Percentiles rank a stretch among this genome's conserved stretches.
phyloP scores from a whole-genome alignment of 2,113 vertebrate genomes.

The Scophthalmus maximus region DNA sequence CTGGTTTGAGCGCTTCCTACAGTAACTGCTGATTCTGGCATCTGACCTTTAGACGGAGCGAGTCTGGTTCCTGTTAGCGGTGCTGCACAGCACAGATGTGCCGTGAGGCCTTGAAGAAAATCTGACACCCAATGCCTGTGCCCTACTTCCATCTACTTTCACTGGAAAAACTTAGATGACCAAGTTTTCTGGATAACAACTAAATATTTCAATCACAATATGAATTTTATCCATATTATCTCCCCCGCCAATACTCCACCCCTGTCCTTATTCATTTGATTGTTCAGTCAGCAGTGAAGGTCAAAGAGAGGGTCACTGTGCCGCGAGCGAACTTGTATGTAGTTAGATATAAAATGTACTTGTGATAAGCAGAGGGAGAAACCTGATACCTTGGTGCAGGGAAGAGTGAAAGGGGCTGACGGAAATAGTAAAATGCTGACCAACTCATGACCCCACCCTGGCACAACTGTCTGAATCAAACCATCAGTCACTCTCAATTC shows the following conservation, averaged over 20 bases:
- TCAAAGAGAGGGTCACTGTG: not conserved
- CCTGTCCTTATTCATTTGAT: conserved; percentile 18
- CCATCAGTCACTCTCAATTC: conserved; percentile 47
- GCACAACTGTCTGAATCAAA: conserved; percentile 41
- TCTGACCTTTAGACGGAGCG: conserved; percentile 41
- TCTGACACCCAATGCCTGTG: conserved; percentile 47
- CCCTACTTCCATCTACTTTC: conserved; percentile 60
- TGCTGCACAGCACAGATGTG: conserved; percentile 58
- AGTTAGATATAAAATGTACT: not conserved
- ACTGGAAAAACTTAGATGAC: conserved; percentile 42
- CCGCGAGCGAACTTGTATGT: not conserved
- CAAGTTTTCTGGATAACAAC: conserved; percentile 52
- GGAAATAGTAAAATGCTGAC: not conserved
- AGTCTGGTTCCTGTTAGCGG: conserved; percentile 71
- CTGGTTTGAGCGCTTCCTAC: conserved; percentile 1
- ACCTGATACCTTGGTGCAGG: conserved; percentile 1
- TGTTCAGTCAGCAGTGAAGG: conserved; percentile 1
- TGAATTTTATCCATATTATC: conserved; percentile 53
- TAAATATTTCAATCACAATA: conserved; percentile 59
- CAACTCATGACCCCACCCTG: conserved; percentile 27
- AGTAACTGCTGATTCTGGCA: conserved; percentile 4
- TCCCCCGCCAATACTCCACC: conserved; percentile 24
- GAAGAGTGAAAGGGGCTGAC: not conserved
- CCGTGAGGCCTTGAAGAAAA: conserved; percentile 44
- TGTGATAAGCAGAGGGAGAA: conserved; percentile 1